A percentile compares a stretch with the other conserved stretches of the same genome.
phyloP scores from a whole-genome alignment of 2,888 invertebrate species.

The Aphelenchoides bicaudatus region DNA sequence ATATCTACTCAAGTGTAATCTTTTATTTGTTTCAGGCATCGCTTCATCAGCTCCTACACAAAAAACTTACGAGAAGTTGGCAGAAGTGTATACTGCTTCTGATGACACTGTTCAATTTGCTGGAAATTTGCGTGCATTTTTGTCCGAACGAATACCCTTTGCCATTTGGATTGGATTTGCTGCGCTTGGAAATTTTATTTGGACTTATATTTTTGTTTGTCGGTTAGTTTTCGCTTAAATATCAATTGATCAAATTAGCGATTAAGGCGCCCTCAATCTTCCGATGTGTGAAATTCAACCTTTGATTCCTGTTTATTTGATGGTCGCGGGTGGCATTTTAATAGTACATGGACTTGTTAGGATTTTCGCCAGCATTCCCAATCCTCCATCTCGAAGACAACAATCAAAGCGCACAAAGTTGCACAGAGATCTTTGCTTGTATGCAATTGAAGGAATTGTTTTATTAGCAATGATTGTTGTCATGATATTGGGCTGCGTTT shows the following conservation, averaged over 20 bases:
- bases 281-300: conserved; percentile 53
- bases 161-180: conserved; percentile 31
- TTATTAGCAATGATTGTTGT: conserved; percentile 47
- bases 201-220: too few relatives aligned
- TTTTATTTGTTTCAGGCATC: conserved; percentile 1
- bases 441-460: conserved; percentile 46
- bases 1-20: background rate
- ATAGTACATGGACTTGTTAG: conserved; percentile 47
- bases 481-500: conserved; percentile 54
- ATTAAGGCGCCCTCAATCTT: conserved; percentile 43
- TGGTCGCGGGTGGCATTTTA: conserved; percentile 46
- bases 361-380: conserved; percentile 42
- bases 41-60: conserved; percentile 4
- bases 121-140: conserved; percentile 46
- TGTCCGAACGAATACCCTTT: conserved; percentile 48
- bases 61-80: conserved; percentile 29
- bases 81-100: conserved; percentile 48
- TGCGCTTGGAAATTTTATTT: too few relatives aligned
- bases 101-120: conserved; percentile 55
- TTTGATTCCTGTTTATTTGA: conserved; percentile 55
- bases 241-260: background rate
- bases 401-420: conserved; percentile 26
- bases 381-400: conserved; percentile 24
- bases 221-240: too few relatives aligned
- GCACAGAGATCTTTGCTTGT: conserved; percentile 30